Evolutionary conservation across 2,797 vertebrate species (phyloP).

Genomic region (Limnodromus scolopaceus): DNA sequence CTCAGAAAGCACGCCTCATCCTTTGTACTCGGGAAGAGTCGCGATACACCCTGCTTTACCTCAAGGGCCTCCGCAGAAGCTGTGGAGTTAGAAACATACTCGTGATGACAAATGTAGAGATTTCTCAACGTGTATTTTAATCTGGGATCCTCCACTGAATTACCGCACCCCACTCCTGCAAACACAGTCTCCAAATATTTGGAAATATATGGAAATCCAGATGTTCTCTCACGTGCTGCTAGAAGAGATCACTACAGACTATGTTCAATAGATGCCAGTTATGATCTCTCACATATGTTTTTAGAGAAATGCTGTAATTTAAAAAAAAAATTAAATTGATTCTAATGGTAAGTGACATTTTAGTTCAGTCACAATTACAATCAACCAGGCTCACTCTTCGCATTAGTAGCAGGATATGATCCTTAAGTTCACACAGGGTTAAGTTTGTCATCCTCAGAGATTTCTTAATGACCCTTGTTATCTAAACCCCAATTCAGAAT

Average conservation of each 20-base stretch:
- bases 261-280: conserved; percentile 29
- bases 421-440: conserved; percentile 76
- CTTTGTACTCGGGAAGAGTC: background rate
- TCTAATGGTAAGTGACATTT: conserved; percentile 80
- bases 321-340: conserved; percentile 38
- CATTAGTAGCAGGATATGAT: conserved; percentile 11
- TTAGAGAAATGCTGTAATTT: conserved; percentile 52
- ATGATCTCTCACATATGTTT: conserved; percentile 22
- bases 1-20: background rate
- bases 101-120: background rate
- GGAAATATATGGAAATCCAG: conserved; percentile 19
- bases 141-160: background rate
- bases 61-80: background rate
- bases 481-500: conserved; percentile 66
- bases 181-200: background rate
- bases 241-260: conserved; percentile 8
- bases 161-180: background rate
- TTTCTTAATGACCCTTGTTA: conserved; percentile 75
- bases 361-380: conserved; percentile 76
- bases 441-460: conserved; percentile 74
- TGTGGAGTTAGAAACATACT: background rate
- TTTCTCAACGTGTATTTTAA: conserved; percentile 21
- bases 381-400: conserved; percentile 27
- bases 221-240: background rate
- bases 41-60: background rate